Base-by-base conservation (phyloP, 2,113 vertebrate species). In the Haemorhous mexicanus region DNA sequence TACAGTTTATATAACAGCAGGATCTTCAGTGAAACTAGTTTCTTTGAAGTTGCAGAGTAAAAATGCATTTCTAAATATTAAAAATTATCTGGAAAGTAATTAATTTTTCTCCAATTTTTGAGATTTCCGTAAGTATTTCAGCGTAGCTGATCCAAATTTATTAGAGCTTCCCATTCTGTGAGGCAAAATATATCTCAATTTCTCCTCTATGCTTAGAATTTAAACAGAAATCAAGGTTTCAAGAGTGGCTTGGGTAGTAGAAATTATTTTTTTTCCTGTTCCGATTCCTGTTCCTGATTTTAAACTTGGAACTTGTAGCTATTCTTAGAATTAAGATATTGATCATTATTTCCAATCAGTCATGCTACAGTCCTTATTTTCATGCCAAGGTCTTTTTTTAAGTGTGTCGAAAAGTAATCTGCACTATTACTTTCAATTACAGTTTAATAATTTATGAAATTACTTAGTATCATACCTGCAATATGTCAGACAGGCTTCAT, bases 371-470 rank as follows among this genome's bases (percentile, higher is more conserved):
- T 84, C 88, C 90, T 96, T 91, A 95, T 97, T 95, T 96, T 94
- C 68, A 64, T 93, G 90, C 85, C 89, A 97, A 96, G 90, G 95
- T 94, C 92, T 86, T 69, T 81, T 95, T 96, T 95, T 74, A 94
- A 96, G 90, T 44, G 63, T 96, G 83, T 89, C 16, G 30, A 95
- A 97, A 97, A 84, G 94, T 94, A 97, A 97, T 95, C 96, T 96
- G 83, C 94, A 87, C 94, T 97, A 98, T 98, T 97, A 97, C 94
- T 97, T 98, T 96, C 97, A 98, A 97, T 98, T 98, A 97, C 93
- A 80, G 78, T 92, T 97, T 97, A 98, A 98, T 98, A 98, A 98
- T 98, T 97, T 97, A 98, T 96, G 93, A 97, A 98, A 98, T 98
- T 98, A 97, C 95, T 96, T 95, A 94, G 97, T 89, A 98, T 96